A percentile compares a stretch with the other conserved stretches of the same genome.
Conservation (phyloP, 2,113 vertebrate species). For the Blennius ocellaris region DNA sequence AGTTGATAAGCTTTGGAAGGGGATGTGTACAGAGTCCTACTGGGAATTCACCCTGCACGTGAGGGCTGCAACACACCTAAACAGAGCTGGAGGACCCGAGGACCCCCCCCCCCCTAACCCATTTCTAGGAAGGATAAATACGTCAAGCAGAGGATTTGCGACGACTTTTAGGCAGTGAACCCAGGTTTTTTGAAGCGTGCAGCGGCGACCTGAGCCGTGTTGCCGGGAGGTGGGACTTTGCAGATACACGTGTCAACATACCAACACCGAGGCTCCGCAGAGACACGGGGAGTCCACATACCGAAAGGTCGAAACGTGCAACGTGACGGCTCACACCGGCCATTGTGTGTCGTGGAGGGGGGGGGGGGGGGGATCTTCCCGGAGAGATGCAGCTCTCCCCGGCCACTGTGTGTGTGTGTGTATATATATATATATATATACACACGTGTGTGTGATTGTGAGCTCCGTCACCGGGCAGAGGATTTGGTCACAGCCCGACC, state of each 20-base stretch:
- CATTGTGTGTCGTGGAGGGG: constrained; percentile 23
- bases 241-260: constrained; percentile 16
- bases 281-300: constrained; percentile 8
- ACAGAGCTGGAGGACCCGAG: not conserved
- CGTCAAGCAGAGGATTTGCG: too few species aligned
- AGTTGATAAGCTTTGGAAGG: not conserved
- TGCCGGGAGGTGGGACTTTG: not conserved
- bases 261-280: constrained; percentile 2
- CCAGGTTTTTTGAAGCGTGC: not conserved
- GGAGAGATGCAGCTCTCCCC: not conserved
- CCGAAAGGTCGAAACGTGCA: constrained; percentile 32
- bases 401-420: not conserved
- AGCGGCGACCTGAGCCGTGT: not conserved
- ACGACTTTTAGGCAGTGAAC: too few species aligned
- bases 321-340: constrained; percentile 33
- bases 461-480: constrained; percentile 37
- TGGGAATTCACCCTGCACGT: constrained; percentile 1
- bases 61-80: not conserved
- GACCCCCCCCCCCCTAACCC: too few species aligned
- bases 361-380: not conserved
- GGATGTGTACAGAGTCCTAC: not conserved
- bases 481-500: constrained; percentile 14
- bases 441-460: not conserved
- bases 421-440: not conserved
- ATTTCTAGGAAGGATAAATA: not conserved